Evolutionary conservation across 2,113 vertebrate species (phyloP).

Genomic region (Silurus meridionalis): DNA sequence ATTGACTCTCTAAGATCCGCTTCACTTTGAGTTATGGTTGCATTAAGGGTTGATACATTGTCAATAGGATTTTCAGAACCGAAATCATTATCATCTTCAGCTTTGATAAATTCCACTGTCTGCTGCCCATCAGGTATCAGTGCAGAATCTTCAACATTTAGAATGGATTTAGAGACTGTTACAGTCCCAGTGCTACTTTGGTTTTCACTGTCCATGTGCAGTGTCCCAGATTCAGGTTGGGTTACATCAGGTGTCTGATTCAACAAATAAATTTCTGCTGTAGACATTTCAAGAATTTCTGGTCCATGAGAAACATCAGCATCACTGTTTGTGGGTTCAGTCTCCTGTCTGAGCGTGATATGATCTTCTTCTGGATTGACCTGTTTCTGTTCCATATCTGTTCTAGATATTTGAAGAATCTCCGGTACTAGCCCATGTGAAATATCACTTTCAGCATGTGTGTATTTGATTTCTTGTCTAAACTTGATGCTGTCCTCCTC

Average conservation of each 20-base stretch:
- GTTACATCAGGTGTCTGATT: background rate
- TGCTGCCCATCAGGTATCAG: background rate
- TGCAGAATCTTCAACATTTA: conserved; percentile 19
- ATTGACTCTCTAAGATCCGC: background rate
- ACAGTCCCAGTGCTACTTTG: conserved; percentile 4
- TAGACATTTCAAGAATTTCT: background rate
- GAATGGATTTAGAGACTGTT: conserved; percentile 42
- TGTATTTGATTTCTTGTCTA: background rate
- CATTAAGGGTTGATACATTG: background rate
- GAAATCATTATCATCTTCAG: background rate
- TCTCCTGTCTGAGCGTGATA: background rate
- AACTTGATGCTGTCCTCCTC: background rate
- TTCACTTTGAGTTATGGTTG: background rate
- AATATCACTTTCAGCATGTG: background rate
- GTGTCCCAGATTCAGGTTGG: background rate
- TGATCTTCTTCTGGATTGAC: background rate
- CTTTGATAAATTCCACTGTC: background rate
- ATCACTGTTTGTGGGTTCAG: background rate
- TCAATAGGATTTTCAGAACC: background rate
- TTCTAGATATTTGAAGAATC: background rate
- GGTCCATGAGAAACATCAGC: background rate
- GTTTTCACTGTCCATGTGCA: background rate
- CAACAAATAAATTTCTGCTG: background rate
- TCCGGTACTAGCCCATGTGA: background rate
- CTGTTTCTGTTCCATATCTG: background rate